Evolutionary conservation across 2,888 invertebrate genomes (phyloP).

Genomic region (Drosophila atripex): DNA sequence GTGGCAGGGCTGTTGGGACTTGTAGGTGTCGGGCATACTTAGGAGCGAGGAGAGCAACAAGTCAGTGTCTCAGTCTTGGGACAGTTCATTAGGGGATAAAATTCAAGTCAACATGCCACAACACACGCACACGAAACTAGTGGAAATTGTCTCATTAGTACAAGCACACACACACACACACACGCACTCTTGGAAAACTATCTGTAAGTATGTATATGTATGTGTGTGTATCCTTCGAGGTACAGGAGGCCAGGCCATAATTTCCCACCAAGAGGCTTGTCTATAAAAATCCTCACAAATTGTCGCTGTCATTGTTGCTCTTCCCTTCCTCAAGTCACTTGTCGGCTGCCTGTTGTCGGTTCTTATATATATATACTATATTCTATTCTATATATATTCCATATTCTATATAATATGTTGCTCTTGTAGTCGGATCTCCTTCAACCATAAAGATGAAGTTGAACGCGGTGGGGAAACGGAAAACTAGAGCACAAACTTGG

Average conservation of each 20-base stretch:
- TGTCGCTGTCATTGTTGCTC: conserved; percentile 45
- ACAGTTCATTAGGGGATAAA: conserved; percentile 75
- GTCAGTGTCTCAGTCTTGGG: conserved; percentile 48
- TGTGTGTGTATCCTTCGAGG: neutral
- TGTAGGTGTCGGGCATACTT: neutral
- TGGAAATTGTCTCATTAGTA: conserved; percentile 77
- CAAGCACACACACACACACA: conserved; percentile 32
- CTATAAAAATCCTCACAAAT: conserved; percentile 66
- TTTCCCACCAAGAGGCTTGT: conserved; percentile 49
- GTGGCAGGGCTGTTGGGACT: too few relatives aligned
- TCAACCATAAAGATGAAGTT: conserved; percentile 27
- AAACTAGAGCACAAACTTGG: conserved; percentile 35
- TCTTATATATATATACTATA: neutral
- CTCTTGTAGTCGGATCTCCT: conserved; percentile 17
- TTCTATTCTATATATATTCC: neutral
- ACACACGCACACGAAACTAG: conserved; percentile 47
- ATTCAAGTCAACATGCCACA: conserved; percentile 64
- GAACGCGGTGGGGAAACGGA: conserved; percentile 19
- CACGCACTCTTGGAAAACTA: conserved; percentile 4
- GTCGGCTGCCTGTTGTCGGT: neutral
- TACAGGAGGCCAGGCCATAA: conserved; percentile 35
- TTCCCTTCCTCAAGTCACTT: conserved; percentile 1
- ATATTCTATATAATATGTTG: neutral
- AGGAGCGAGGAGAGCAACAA: conserved; percentile 59
- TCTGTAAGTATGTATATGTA: conserved; percentile 6